Conservation (phyloP, 2,888 invertebrate species). For the Prostheceraeus crozeri region DNA sequence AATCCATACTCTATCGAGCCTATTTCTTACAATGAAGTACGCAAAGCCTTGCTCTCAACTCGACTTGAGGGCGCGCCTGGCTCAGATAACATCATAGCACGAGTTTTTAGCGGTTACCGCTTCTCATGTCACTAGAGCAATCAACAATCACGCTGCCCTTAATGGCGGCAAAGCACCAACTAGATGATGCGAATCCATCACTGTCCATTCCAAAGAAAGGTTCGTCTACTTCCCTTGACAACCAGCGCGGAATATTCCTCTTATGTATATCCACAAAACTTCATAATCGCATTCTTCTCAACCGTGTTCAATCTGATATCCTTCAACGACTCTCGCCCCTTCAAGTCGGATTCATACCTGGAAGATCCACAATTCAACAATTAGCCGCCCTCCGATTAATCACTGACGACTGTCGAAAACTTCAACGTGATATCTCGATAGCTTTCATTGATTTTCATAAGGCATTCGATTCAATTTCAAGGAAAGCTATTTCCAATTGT, state of each 20-base stretch:
- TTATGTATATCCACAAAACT: slow-evolving; percentile 12
- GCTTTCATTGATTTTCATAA: slow-evolving; percentile 29
- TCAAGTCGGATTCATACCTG: slow-evolving; percentile 26
- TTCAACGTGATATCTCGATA: slow-evolving; percentile 23
- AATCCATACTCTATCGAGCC: too few species aligned
- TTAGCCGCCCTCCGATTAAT: slow-evolving; percentile 25
- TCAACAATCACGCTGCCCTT: slow-evolving; percentile 6
- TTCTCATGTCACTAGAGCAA: slow-evolving; percentile 16
- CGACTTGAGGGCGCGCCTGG: slow-evolving; percentile 14
- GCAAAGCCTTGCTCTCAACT: too few species aligned
- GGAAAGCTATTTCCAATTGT: too few species aligned
- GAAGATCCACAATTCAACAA: slow-evolving; percentile 30
- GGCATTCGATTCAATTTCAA: slow-evolving; percentile 32
- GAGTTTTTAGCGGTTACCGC: slow-evolving; percentile 9
- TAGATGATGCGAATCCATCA: slow-evolving; percentile 19
- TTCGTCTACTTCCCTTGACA: not conserved
- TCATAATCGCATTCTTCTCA: not conserved
- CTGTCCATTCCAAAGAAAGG: slow-evolving; percentile 15
- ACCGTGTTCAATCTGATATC: not conserved
- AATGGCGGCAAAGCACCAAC: slow-evolving; percentile 11
- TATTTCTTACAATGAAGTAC: too few species aligned
- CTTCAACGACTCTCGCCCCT: slow-evolving; percentile 10
- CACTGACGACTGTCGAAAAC: slow-evolving; percentile 31
- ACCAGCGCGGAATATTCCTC: slow-evolving; percentile 9
- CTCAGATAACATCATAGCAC: not conserved